Percentiles rank a stretch among this genome's conserved stretches.
phyloP scores from a whole-genome alignment of 2,888 invertebrate species.

The Ophion costatus region DNA sequence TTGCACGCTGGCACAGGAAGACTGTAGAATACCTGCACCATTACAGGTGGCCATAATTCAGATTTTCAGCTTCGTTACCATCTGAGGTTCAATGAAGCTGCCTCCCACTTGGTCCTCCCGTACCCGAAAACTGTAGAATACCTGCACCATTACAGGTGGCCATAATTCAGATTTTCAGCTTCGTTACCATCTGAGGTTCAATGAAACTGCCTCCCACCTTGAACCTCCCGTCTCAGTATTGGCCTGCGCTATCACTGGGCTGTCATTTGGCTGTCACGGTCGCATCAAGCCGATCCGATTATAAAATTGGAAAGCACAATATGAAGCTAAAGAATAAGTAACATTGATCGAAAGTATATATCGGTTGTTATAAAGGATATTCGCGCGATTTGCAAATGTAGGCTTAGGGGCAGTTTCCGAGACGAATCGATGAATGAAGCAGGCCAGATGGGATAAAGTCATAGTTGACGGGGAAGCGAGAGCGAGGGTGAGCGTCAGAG shows the following conservation, averaged over 20 bases:
- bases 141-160: too few species aligned
- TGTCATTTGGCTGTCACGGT: background rate
- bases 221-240: too few species aligned
- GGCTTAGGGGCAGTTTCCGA: background rate
- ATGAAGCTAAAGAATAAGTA: background rate
- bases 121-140: too few species aligned
- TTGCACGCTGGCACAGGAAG: background rate
- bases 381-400: background rate
- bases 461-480: background rate
- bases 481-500: constrained; percentile 2
- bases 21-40: background rate
- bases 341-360: background rate
- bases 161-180: too few species aligned
- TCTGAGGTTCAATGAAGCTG: background rate
- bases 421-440: constrained; percentile 45
- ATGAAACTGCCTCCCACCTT: too few species aligned
- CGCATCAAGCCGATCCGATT: background rate
- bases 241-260: too few species aligned
- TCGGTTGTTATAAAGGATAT: background rate
- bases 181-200: too few species aligned
- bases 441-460: constrained; percentile 2
- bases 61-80: background rate
- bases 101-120: background rate
- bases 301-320: background rate
- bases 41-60: background rate